Percentiles rank a stretch among this genome's conserved stretches.
Conservation (phyloP, 2,888 invertebrate genomes). For the Seira ritae region DNA sequence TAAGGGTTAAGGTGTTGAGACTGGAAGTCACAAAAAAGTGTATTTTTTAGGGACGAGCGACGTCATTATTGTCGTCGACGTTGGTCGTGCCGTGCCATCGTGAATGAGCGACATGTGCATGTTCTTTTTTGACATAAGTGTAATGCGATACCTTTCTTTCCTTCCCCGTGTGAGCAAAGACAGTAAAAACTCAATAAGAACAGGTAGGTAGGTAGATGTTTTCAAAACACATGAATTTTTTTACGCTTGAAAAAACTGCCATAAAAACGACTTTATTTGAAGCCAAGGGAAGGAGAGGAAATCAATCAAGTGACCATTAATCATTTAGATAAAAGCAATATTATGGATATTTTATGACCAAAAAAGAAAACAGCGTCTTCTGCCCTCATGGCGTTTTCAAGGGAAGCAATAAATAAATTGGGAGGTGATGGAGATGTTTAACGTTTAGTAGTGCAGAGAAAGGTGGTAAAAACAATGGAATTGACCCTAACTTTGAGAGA, state of each 20-base stretch:
- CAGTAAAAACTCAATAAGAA: no score
- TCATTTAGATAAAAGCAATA: conserved; percentile 55
- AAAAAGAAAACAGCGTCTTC: background rate
- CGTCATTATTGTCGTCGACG: conserved; percentile 23
- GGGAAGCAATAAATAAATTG: conserved; percentile 22
- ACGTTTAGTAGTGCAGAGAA: background rate
- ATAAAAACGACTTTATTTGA: conserved; percentile 52
- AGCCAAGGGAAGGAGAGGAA: conserved; percentile 28
- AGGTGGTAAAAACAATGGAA: background rate
- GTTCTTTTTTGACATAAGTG: conserved; percentile 8
- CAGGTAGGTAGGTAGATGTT: conserved; percentile 31
- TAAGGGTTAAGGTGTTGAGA: background rate
- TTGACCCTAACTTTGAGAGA: background rate
- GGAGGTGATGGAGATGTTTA: background rate
- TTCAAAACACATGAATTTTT: background rate
- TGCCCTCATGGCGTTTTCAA: background rate
- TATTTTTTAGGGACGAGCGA: conserved; percentile 8
- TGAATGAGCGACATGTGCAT: conserved; percentile 50
- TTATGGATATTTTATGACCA: conserved; percentile 27
- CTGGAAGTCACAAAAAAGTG: conserved; percentile 5
- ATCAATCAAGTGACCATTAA: conserved; percentile 65
- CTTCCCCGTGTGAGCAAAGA: background rate
- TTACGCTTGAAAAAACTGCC: background rate
- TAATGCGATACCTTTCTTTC: conserved; percentile 2
- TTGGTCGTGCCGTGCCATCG: conserved; percentile 25